Percentiles rank a stretch among this genome's conserved stretches.
Conservation (phyloP, 1,140 invertebrate genomes). For the Diorhabda carinulata region DNA sequence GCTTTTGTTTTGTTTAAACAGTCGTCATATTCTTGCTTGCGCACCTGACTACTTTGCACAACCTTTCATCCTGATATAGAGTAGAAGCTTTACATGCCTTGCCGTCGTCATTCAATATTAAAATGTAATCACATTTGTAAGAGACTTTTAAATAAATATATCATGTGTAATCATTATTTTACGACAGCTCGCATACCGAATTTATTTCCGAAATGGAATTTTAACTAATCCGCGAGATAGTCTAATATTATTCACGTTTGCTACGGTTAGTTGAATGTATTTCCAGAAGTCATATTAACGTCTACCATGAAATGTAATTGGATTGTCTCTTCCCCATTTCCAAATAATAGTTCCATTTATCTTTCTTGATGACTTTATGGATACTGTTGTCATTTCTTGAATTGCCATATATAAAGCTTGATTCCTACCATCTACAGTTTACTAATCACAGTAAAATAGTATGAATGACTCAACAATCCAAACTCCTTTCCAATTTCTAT, state of each 20-base stretch:
- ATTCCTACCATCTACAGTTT: too few species aligned
- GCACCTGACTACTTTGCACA: conserved; percentile 4
- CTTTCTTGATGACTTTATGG: too few species aligned
- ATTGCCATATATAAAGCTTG: too few species aligned
- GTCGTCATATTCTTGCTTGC: background rate
- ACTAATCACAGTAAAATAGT: too few species aligned
- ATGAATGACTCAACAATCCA: too few species aligned
- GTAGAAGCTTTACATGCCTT: conserved; percentile 34
- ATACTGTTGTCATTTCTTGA: too few species aligned
- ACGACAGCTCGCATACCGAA: conserved; percentile 23
- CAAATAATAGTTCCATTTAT: too few species aligned
- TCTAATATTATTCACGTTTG: conserved; percentile 12
- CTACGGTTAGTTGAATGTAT: background rate
- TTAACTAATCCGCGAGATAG: conserved; percentile 17
- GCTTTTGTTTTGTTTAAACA: too few species aligned
- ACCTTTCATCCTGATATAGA: conserved; percentile 29
- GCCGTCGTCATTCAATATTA: conserved; percentile 38
- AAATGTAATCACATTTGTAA: conserved; percentile 42
- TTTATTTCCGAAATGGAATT: conserved; percentile 22
- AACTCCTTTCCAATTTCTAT: too few species aligned
- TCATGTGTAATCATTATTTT: conserved; percentile 37
- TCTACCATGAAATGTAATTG: too few species aligned
- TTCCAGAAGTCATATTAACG: too few species aligned
- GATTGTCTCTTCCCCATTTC: too few species aligned
- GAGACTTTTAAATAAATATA: conserved; percentile 38